These are phyloP conservation scores for Lampris megalopsis DNA, from an alignment of 2,113 vertebrate genomes.

Conservation along the genomic window DNA sequence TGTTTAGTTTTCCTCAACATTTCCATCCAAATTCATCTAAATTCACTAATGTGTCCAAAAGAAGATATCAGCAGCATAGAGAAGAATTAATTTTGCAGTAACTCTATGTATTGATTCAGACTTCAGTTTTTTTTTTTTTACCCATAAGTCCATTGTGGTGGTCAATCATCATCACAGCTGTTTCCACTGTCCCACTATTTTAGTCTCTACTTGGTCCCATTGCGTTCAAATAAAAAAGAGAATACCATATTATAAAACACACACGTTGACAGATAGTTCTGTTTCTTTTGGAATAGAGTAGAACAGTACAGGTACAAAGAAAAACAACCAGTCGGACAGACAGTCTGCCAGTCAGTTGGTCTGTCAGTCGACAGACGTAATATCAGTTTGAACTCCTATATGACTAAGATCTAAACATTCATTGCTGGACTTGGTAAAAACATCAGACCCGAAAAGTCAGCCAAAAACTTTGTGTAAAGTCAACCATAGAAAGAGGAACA, in stretches of 20 bases:
- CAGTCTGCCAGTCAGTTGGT: conserved; percentile 80
- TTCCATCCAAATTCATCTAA: conserved; percentile 8
- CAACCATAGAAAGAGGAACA: conserved; percentile 72
- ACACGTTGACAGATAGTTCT: conserved; percentile 88
- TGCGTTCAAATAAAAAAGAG: conserved; percentile 73
- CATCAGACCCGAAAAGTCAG: conserved; percentile 22
- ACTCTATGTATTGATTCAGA: background rate
- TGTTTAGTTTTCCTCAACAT: background rate
- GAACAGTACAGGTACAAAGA: conserved; percentile 90
- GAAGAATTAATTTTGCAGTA: background rate
- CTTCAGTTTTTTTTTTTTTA: conserved; percentile 4
- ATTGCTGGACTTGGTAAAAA: conserved; percentile 59
- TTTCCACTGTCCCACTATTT: conserved; percentile 12
- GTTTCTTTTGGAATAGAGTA: conserved; percentile 86
- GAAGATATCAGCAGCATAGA: conserved; percentile 16
- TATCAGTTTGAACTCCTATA: conserved; percentile 35
- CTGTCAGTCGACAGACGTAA: conserved; percentile 52
- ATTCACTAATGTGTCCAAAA: conserved; percentile 32
- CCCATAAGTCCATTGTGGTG: background rate
- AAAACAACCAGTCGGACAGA: conserved; percentile 81
- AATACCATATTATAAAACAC: conserved; percentile 77
- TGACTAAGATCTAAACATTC: conserved; percentile 30
- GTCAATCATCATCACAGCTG: conserved; percentile 27
- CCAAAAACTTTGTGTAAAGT: conserved; percentile 14
- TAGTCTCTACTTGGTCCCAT: conserved; percentile 85